Evolutionary conservation across 30 jellyfish, hydroid and myxozoan genomes (phyloP).

Genomic region (Aurelia sp.): DNA sequence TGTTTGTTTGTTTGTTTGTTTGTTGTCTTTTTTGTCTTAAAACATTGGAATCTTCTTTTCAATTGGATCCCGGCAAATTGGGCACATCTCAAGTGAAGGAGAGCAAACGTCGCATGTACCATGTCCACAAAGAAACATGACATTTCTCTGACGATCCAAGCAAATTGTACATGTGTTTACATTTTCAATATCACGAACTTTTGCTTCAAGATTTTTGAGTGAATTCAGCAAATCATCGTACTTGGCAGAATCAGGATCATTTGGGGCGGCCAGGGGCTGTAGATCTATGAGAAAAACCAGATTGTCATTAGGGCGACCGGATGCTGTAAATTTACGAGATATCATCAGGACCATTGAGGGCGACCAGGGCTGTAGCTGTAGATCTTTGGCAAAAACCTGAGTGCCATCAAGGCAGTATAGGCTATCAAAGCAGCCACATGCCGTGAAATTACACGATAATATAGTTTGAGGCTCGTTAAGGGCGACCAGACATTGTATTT

Average conservation of each 20-base stretch:
- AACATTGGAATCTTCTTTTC: slow-evolving; percentile 69
- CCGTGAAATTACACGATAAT: no score
- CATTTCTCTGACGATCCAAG: slow-evolving; percentile 70
- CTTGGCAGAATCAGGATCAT: slow-evolving; percentile 59
- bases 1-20: no score
- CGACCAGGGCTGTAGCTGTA: not conserved
- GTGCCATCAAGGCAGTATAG: no score
- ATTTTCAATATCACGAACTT: slow-evolving; percentile 66
- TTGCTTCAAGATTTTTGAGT: slow-evolving; percentile 62
- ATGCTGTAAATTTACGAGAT: not conserved
- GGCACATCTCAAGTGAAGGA: slow-evolving; percentile 64
- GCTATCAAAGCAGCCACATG: no score
- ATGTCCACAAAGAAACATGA: slow-evolving; percentile 81
- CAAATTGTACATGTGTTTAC: slow-evolving; percentile 72
- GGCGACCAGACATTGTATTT: no score
- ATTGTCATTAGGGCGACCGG: not conserved
- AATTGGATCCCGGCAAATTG: slow-evolving; percentile 73
- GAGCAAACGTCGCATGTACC: slow-evolving; percentile 80
- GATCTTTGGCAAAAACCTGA: no score
- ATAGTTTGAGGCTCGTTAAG: no score
- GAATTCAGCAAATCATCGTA: slow-evolving; percentile 61
- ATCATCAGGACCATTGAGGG: not conserved
- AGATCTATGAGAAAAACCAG: slow-evolving; percentile 6
- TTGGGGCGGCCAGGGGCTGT: slow-evolving; percentile 50
- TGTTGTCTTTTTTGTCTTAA: not conserved